These are phyloP conservation scores for Ichneumon xanthorius DNA, from an alignment of 2,888 invertebrate genomes.

Conservation along the genomic window DNA sequence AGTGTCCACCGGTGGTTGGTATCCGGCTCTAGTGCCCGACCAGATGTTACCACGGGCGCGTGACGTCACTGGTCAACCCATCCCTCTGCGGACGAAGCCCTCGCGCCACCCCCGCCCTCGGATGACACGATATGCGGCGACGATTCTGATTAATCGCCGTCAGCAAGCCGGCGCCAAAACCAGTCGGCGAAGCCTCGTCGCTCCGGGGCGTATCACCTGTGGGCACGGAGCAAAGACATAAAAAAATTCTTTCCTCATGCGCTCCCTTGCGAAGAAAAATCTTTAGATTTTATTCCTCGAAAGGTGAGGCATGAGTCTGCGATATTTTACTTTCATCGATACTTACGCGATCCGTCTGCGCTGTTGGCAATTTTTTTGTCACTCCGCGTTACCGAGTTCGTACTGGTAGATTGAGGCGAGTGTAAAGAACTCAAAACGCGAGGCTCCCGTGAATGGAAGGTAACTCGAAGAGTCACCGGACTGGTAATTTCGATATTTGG, in stretches of 20 bases:
- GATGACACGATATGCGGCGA: constrained; percentile 81
- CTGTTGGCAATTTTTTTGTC: background rate
- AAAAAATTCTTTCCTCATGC: constrained; percentile 6
- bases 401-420: background rate
- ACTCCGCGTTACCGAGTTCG: constrained; percentile 8
- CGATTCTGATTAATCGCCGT: constrained; percentile 85
- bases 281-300: background rate
- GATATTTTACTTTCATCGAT: background rate
- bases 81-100: constrained; percentile 68
- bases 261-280: background rate
- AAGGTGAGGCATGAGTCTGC: background rate
- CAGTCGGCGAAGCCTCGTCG: background rate
- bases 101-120: constrained; percentile 60
- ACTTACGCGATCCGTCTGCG: background rate
- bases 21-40: constrained; percentile 69
- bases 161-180: constrained; percentile 83
- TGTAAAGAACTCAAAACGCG: constrained; percentile 13
- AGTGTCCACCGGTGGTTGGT: constrained; percentile 56
- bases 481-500: background rate
- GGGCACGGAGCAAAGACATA: background rate
- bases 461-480: background rate
- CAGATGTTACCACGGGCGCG: constrained; percentile 84
- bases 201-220: background rate
- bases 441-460: background rate
- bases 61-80: constrained; percentile 85